Evolutionary conservation across 2,797 vertebrate genomes (phyloP).

Genomic region (Amazona finschi): DNA sequence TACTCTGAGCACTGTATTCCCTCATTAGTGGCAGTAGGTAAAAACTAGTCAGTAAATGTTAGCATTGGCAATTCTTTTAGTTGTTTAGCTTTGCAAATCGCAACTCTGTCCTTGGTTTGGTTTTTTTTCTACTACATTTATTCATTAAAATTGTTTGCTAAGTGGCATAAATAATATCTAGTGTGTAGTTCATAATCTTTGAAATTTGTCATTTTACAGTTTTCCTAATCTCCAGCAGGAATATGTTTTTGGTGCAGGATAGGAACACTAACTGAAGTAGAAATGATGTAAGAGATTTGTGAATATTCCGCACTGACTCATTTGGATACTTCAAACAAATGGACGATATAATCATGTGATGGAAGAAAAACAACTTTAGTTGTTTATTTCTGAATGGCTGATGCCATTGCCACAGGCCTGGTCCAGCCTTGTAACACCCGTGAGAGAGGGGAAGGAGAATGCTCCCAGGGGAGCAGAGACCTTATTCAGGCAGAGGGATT

Average conservation of each 20-base stretch:
- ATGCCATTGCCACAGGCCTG: not conserved
- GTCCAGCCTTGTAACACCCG: too few species aligned
- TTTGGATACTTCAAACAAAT: not conserved
- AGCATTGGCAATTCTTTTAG: rapidly evolving
- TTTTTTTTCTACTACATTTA: not conserved
- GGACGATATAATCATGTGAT: rapidly evolving
- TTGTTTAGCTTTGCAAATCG: not conserved
- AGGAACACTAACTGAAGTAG: not conserved
- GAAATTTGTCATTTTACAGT: not conserved
- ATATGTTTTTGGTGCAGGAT: not conserved
- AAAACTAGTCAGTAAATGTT: not conserved
- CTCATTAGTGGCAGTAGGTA: rapidly evolving
- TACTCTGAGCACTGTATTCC: rapidly evolving
- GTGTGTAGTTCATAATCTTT: not conserved
- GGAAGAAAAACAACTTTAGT: not conserved
- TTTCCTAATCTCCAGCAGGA: not conserved
- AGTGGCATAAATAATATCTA: not conserved
- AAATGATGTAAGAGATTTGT: not conserved
- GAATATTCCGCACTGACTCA: not conserved
- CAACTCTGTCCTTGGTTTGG: rapidly evolving
- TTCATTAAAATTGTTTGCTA: not conserved
- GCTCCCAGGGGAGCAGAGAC: not conserved
- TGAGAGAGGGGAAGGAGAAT: not conserved
- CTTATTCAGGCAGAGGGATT: not conserved
- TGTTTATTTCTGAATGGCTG: rapidly evolving